phyloP scores from a whole-genome alignment of 2,888 invertebrate genomes.

The Silvanus unidentatus region DNA sequence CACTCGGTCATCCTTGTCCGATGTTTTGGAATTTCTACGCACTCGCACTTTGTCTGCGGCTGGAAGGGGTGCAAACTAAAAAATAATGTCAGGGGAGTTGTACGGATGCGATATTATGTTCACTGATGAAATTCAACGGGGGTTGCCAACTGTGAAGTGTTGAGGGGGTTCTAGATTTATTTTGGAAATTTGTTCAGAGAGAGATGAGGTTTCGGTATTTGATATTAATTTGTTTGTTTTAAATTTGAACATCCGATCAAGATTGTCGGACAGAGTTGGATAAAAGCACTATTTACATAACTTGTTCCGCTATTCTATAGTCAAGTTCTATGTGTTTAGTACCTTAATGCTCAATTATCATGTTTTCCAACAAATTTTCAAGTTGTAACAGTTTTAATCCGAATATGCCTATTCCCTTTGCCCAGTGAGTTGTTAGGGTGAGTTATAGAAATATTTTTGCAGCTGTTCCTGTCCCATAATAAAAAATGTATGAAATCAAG shows the following conservation, averaged over 20 bases:
- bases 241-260: too few species aligned
- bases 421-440: slow-evolving; percentile 7
- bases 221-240: too few species aligned
- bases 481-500: slow-evolving; percentile 26
- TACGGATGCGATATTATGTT: slow-evolving; percentile 19
- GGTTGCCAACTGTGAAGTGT: slow-evolving; percentile 1
- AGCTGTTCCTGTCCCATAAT: slow-evolving; percentile 29
- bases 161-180: too few species aligned
- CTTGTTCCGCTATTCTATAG: too few species aligned
- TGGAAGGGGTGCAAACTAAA: slow-evolving; percentile 31
- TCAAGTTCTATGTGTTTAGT: too few species aligned
- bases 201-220: too few species aligned
- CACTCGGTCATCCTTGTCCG: slow-evolving; percentile 11
- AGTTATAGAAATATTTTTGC: slow-evolving; percentile 24
- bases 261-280: neutral
- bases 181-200: too few species aligned
- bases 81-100: slow-evolving; percentile 29
- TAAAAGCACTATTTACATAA: too few species aligned
- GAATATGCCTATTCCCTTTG: too few species aligned
- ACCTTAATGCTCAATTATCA: too few species aligned
- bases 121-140: slow-evolving; percentile 21
- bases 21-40: slow-evolving; percentile 8
- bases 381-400: too few species aligned
- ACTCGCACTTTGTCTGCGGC: slow-evolving; percentile 15
- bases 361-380: neutral